Percentiles rank a stretch among this genome's conserved stretches.
Conservation (phyloP, 2,888 invertebrate genomes). For the Cheilosia soror region DNA sequence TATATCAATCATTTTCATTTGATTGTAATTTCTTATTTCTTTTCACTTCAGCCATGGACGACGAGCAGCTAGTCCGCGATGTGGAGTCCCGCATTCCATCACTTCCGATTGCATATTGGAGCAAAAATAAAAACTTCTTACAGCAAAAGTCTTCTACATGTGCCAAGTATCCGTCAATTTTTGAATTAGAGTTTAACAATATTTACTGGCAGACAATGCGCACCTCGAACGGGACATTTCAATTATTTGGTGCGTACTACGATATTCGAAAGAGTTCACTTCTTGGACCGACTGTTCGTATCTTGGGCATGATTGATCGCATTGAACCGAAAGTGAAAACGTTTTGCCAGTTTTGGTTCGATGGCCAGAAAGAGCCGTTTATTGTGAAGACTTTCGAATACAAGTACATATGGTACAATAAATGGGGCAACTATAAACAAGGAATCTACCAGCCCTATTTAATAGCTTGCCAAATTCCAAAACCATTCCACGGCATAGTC, state of each 20-base stretch:
- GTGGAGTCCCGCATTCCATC: conserved; percentile 92
- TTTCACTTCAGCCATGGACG: conserved; percentile 83
- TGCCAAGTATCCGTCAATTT: conserved; percentile 94
- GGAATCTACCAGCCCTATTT: conserved; percentile 96
- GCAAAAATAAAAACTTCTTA: conserved; percentile 88
- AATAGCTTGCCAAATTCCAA: conserved; percentile 94
- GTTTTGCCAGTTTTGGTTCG: conserved; percentile 95
- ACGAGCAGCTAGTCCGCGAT: conserved; percentile 90
- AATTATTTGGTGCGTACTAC: conserved; percentile 95
- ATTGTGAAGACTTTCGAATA: conserved; percentile 93
- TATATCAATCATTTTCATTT: background rate
- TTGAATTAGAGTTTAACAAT: conserved; percentile 96
- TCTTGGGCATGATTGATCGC: conserved; percentile 95
- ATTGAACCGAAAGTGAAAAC: conserved; percentile 93
- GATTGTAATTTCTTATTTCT: background rate
- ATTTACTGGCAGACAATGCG: conserved; percentile 95
- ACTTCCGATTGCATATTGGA: conserved; percentile 94
- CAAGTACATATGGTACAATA: conserved; percentile 96
- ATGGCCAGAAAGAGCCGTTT: conserved; percentile 91
- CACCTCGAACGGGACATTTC: conserved; percentile 94
- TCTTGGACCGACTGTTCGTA: conserved; percentile 92
- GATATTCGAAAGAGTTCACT: conserved; percentile 91
- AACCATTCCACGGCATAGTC: conserved; percentile 88
- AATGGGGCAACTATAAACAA: conserved; percentile 97
- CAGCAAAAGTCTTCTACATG: conserved; percentile 88